Percentiles rank a stretch among this genome's conserved stretches.
phyloP scores from a whole-genome alignment of 2,888 invertebrate species.

The Chalcis sispes region DNA sequence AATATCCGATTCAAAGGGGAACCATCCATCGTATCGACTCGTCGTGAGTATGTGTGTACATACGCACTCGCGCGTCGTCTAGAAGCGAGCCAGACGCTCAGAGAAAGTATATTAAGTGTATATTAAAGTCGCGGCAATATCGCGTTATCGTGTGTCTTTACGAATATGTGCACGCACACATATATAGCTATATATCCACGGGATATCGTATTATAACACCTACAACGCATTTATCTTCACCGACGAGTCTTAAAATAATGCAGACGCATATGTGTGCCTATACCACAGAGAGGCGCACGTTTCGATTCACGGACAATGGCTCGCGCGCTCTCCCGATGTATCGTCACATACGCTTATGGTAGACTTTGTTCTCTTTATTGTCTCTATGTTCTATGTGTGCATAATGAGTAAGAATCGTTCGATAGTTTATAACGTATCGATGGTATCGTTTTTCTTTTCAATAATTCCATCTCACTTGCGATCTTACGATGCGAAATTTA shows the following conservation, averaged over 20 bases:
- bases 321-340: no score
- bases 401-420: no score
- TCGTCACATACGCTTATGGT: no score
- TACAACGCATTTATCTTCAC: background rate
- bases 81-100: conserved; percentile 9
- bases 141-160: background rate
- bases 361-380: no score
- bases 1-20: background rate
- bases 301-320: conserved; percentile 17
- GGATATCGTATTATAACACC: conserved; percentile 15
- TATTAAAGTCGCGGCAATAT: background rate
- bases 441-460: no score
- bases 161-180: background rate
- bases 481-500: no score
- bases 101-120: background rate
- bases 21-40: no score
- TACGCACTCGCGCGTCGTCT: background rate
- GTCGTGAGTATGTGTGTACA: no score
- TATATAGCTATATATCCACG: background rate
- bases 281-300: background rate
- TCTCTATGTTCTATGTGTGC: no score
- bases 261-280: no score
- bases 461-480: no score
- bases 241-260: conserved; percentile 21
- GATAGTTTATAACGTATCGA: no score